Evolutionary conservation across 2,113 vertebrate genomes (phyloP).

Genomic region (Chloropsis cyanopogon): DNA sequence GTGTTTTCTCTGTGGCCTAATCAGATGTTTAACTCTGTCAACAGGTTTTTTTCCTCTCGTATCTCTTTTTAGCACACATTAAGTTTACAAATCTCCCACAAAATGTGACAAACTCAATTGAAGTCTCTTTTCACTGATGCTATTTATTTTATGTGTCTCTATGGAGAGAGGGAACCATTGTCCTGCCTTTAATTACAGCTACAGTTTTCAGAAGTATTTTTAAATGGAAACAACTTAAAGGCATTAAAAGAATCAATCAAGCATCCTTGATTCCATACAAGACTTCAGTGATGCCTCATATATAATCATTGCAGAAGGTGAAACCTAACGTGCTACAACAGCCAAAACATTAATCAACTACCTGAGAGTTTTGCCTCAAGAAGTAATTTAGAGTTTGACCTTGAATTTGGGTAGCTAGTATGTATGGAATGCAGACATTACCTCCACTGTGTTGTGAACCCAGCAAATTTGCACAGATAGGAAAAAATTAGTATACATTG

Average conservation of each 20-base stretch:
- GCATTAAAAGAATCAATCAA: neutral
- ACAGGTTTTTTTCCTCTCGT: neutral
- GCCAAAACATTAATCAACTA: constrained; percentile 26
- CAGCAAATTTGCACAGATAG: neutral
- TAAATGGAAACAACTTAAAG: neutral
- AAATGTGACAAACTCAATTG: neutral
- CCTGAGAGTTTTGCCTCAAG: constrained; percentile 1
- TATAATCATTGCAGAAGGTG: constrained; percentile 1
- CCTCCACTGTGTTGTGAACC: neutral
- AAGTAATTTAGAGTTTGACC: constrained; percentile 30
- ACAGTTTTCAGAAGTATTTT: neutral
- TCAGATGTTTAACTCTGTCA: neutral
- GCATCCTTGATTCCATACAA: neutral
- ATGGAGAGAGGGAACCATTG: neutral
- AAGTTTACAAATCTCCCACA: neutral
- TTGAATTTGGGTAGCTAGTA: neutral
- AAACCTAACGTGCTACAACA: neutral
- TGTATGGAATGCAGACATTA: neutral
- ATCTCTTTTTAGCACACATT: neutral
- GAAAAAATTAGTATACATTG: constrained; percentile 24
- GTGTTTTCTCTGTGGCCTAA: neutral
- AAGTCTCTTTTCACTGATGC: neutral
- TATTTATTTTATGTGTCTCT: neutral
- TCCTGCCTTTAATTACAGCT: neutral
- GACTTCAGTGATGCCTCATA: neutral